Conservation (phyloP, 2,888 invertebrate species). For the Aporophyla nigra region DNA sequence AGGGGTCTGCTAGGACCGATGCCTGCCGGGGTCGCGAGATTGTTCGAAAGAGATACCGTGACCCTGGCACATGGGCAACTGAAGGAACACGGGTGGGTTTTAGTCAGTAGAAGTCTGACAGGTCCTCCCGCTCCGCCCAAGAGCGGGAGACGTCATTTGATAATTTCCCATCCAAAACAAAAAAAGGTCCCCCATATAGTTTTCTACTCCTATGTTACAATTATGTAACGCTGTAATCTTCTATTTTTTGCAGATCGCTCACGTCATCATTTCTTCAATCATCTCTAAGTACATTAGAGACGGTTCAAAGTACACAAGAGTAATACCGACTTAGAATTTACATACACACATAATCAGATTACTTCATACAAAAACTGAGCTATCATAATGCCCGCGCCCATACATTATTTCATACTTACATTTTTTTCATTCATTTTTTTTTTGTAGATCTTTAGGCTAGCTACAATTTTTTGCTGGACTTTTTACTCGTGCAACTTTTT, state of each 20-base stretch:
- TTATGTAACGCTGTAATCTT: neutral
- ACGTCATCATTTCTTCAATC: constrained; percentile 6
- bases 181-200: too few species aligned
- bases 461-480: constrained; percentile 28
- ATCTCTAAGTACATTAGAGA: constrained; percentile 12
- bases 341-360: constrained; percentile 48
- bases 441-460: constrained; percentile 1
- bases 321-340: constrained; percentile 22
- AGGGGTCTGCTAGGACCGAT: too few species aligned
- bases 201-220: too few species aligned
- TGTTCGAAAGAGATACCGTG: too few species aligned
- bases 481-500: constrained; percentile 41
- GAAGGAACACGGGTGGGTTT: too few species aligned
- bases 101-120: too few species aligned
- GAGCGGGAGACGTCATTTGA: too few species aligned
- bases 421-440: constrained; percentile 41
- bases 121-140: too few species aligned
- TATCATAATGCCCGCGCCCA: constrained; percentile 39
- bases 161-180: too few species aligned
- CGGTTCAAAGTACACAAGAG: constrained; percentile 34
- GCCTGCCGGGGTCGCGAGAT: too few species aligned
- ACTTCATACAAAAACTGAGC: constrained; percentile 32
- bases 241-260: neutral
- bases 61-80: too few species aligned
- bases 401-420: constrained; percentile 36